Percentiles rank a stretch among this genome's conserved stretches.
These are phyloP conservation scores for Rhopalosiphum padi DNA, from an alignment of 1,140 invertebrate species.

Conservation along the genomic window DNA sequence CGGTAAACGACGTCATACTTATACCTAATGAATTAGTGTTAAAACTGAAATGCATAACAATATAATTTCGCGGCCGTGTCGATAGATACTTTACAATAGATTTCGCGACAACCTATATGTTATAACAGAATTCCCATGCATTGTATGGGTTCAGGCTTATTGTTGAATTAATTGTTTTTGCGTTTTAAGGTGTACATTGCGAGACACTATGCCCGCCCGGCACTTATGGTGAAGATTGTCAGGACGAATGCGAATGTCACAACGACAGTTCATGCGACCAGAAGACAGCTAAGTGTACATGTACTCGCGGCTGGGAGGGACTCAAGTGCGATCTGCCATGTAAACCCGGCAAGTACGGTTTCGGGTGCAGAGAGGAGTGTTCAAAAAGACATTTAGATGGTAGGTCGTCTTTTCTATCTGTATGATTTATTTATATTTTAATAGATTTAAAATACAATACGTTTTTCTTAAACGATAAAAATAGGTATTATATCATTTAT, in stretches of 20 bases:
- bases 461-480: neutral
- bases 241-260: slow-evolving; percentile 79
- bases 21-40: neutral
- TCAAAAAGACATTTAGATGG: slow-evolving; percentile 63
- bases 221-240: slow-evolving; percentile 80
- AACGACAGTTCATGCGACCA: slow-evolving; percentile 89
- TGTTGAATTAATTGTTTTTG: neutral
- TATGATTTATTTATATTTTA: neutral
- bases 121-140: neutral
- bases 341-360: slow-evolving; percentile 78
- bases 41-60: neutral
- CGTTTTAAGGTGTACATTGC: slow-evolving; percentile 74
- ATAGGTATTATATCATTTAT: neutral
- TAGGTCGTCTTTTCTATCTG: neutral
- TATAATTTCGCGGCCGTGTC: neutral
- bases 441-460: neutral
- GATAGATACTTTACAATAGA: neutral
- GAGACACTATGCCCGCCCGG: slow-evolving; percentile 83
- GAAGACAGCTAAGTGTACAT: slow-evolving; percentile 79
- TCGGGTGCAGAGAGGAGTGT: slow-evolving; percentile 81
- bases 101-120: neutral
- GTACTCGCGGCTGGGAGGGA: slow-evolving; percentile 85
- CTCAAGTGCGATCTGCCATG: slow-evolving; percentile 78
- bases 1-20: slow-evolving; percentile 67
- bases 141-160: neutral